Percentiles rank a stretch among this genome's conserved stretches.
phyloP scores from a whole-genome alignment of 2,888 invertebrate genomes.

The Fragum fragum region DNA sequence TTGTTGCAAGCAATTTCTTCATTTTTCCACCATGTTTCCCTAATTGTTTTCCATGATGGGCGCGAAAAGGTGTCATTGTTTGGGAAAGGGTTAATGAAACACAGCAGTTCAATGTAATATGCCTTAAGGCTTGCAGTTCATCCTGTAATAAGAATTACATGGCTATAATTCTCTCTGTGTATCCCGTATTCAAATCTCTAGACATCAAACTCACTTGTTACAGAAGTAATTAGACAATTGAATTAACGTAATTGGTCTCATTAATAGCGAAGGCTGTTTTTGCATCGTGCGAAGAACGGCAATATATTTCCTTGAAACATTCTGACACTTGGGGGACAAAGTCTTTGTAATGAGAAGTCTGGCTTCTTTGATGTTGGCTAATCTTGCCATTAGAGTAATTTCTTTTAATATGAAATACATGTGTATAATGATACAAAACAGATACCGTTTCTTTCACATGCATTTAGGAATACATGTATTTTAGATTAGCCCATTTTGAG shows the following conservation, averaged over 20 bases:
- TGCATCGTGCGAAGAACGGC: neutral
- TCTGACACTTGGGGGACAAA: neutral
- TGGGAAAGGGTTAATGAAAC: no score
- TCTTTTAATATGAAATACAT: neutral
- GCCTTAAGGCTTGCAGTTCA: neutral
- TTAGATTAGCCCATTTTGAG: no score
- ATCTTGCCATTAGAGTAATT: neutral
- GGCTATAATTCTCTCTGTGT: conserved; percentile 1
- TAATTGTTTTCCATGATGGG: no score
- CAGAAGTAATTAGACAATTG: neutral
- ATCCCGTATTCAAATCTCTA: neutral
- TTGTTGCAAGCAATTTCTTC: no score
- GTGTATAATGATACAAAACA: no score
- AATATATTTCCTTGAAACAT: neutral
- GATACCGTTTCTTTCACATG: no score
- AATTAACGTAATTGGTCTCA: conserved; percentile 19
- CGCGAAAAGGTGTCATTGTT: no score
- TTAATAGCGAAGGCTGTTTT: neutral
- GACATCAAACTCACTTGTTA: conserved; percentile 11
- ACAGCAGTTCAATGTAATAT: neutral
- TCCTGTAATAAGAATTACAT: neutral
- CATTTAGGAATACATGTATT: no score
- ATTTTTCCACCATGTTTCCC: no score
- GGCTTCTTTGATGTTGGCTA: neutral
- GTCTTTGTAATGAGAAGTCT: neutral